A percentile compares a stretch with the other conserved stretches of the same genome.
Conservation (phyloP, 2,888 invertebrate species). For the Ophraella communa region DNA sequence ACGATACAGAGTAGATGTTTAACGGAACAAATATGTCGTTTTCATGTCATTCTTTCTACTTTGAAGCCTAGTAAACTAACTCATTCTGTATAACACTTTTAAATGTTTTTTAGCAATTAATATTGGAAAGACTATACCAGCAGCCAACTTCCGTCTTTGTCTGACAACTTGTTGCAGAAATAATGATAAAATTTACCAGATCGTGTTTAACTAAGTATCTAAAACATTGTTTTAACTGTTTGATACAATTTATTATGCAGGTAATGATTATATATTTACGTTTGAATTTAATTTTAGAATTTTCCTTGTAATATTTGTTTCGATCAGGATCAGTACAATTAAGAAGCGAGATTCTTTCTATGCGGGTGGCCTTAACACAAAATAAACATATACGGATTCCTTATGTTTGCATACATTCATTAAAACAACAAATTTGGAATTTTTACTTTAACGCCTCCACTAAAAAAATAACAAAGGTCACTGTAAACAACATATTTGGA, state of each 20-base stretch:
- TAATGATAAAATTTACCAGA: background rate
- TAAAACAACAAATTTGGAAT: background rate
- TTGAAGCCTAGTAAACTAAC: too few species aligned
- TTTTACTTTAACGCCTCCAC: background rate
- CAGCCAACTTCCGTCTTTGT: too few species aligned
- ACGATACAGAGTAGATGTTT: too few species aligned
- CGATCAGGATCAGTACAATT: background rate
- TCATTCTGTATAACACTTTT: too few species aligned
- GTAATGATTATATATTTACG: background rate
- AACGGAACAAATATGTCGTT: too few species aligned
- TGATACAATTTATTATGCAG: background rate
- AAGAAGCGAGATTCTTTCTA: background rate
- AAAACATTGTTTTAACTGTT: background rate
- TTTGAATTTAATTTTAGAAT: background rate
- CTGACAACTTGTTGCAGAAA: background rate
- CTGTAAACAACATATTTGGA: background rate
- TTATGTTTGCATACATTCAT: background rate
- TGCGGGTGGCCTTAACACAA: conserved; percentile 1
- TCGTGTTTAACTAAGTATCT: background rate
- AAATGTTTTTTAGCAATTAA: too few species aligned
- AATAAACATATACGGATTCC: background rate
- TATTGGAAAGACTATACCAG: too few species aligned
- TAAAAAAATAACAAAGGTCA: background rate
- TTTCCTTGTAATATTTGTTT: background rate
- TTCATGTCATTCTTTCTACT: too few species aligned